Base-by-base conservation (phyloP, 2,113 vertebrate species). In the Halichoerus grypus region DNA sequence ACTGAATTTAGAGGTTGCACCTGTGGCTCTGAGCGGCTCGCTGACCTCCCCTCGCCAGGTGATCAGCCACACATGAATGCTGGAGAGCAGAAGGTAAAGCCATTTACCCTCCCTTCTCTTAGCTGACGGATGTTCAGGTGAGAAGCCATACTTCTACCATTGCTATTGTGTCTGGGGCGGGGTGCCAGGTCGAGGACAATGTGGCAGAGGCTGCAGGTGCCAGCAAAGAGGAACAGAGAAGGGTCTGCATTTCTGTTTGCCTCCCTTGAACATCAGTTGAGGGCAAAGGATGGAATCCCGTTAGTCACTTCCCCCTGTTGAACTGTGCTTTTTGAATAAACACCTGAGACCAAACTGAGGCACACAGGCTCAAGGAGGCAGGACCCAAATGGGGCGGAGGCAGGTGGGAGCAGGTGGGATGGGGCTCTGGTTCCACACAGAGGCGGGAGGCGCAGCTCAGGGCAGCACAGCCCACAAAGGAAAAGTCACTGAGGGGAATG, bases 401-500 rank as follows among this genome's bases (percentile, higher is more conserved):
- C 42, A 26, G 72, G 74, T 65, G 36, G 36, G 49, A 57, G 71
- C 74, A 31, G 7, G 33, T 11, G 26, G 81, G 49, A 57, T 3
- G 0, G 22, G 71, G 71, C 61, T 31, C 24, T 4, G 57, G n/a
- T 39, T n/a, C 24, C 36, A 26, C 4, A 55, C 3, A 22, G 31
- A 2, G 2, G 39, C 0, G 0, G 19, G 13, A n/a, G 22, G 1
- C 1, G 5, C 3, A 31, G 49, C 49, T 24, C 39, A 5, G 55
- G 51, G 77, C n/a, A 10, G 39, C 36, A 5, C n/a, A 42, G n/a
- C 18, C 39, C 55, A 33, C 6, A 26, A 57, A 74, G 42, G 57
- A 13, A 19, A 33, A 55, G 57, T 15, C 31, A 46, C 15, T 0
- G 53, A n/a, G 67, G n/a, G 55, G 69, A 36, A 53, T 2, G 61